phyloP scores from a whole-genome alignment of 2,797 vertebrate genomes.

The Tragopan temminckii region DNA sequence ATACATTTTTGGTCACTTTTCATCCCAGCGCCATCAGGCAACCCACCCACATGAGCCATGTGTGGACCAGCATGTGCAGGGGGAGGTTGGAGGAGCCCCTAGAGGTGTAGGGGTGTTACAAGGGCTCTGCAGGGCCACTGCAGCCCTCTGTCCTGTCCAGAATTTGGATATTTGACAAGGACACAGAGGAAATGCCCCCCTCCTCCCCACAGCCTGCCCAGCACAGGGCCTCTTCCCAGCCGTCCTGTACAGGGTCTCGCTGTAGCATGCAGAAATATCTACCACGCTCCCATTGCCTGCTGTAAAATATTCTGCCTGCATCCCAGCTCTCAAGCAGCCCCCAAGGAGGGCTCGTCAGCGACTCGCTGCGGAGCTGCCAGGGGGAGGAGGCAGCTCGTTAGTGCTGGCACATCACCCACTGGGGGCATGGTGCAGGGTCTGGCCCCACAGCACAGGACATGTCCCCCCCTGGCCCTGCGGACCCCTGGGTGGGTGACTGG shows the following conservation, averaged over 20 bases:
- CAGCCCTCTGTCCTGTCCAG: background rate
- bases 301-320: background rate
- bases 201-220: background rate
- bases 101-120: fast-evolving
- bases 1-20: conserved; percentile 1
- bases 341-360: background rate
- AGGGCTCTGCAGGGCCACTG: fast-evolving
- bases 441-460: background rate
- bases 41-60: fast-evolving
- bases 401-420: background rate
- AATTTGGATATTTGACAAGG: background rate
- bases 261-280: background rate
- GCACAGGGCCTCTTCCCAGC: background rate
- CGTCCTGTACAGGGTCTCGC: background rate
- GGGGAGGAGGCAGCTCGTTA: background rate
- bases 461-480: background rate
- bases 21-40: background rate
- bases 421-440: background rate
- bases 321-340: background rate
- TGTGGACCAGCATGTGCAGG: background rate
- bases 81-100: background rate
- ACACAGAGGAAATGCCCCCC: background rate
- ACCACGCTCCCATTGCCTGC: background rate
- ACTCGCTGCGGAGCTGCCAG: background rate
- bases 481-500: background rate